Conservation (phyloP, 2,113 vertebrate species). For the Athene noctua region DNA sequence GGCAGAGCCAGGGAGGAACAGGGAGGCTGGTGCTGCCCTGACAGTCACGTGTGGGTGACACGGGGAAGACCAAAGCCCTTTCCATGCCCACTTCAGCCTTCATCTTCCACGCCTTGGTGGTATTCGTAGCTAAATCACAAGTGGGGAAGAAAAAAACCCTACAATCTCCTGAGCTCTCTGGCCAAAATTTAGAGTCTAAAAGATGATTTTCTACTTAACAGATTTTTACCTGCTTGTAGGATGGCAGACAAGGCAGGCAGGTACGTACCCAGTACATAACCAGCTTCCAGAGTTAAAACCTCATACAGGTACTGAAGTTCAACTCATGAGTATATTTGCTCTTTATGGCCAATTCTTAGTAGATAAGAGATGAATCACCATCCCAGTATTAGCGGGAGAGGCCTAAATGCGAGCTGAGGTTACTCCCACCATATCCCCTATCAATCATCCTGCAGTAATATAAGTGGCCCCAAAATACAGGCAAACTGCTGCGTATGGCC, state of each 20-base stretch:
- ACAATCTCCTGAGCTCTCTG: not conserved
- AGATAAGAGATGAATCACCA: slow-evolving; percentile 49
- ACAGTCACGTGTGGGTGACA: rapidly evolving
- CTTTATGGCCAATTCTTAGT: not conserved
- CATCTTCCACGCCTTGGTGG: not conserved
- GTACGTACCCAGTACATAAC: not conserved
- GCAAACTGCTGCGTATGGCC: rapidly evolving
- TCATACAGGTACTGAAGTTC: slow-evolving; percentile 38
- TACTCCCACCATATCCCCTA: not conserved
- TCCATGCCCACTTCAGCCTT: not conserved
- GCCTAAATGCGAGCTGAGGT: not conserved
- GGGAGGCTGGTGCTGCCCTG: not conserved
- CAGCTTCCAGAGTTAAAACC: not conserved
- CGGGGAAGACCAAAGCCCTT: not conserved
- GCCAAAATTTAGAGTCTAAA: not conserved
- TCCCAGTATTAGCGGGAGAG: not conserved
- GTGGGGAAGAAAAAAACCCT: too few relatives aligned
- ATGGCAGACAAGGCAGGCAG: not conserved
- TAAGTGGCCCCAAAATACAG: not conserved
- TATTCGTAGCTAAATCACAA: not conserved
- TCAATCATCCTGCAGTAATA: not conserved
- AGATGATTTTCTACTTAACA: not conserved
- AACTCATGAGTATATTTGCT: not conserved
- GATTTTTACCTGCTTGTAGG: not conserved
- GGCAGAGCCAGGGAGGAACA: not conserved